Evolutionary conservation across 1,140 invertebrate genomes (phyloP).

Genomic region (Bombus pascuorum): DNA sequence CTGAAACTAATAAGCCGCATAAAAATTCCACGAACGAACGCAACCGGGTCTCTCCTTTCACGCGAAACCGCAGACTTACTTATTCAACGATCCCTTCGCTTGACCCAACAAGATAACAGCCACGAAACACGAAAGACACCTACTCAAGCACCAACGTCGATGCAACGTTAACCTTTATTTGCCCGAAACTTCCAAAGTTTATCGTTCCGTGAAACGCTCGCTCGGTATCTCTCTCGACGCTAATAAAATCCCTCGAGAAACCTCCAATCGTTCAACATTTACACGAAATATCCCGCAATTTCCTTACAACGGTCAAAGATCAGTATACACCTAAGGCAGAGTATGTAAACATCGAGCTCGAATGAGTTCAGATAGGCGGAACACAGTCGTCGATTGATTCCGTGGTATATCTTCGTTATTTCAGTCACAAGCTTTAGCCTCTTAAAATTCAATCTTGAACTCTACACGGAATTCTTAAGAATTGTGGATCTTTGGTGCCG

Average conservation of each 20-base stretch:
- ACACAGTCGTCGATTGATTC: not conserved
- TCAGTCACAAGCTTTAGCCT: no score
- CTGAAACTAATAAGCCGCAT: not conserved
- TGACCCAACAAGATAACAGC: constrained; percentile 18
- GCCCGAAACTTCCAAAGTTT: not conserved
- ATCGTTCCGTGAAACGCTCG: constrained; percentile 15
- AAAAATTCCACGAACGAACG: constrained; percentile 16
- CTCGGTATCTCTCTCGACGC: not conserved
- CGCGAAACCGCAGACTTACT: constrained; percentile 15
- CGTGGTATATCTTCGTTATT: not conserved
- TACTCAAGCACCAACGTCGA: not conserved
- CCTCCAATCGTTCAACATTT: not conserved
- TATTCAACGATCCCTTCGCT: constrained; percentile 26
- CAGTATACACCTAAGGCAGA: not conserved
- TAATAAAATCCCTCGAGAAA: not conserved
- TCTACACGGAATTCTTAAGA: no score
- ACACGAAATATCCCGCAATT: constrained; percentile 2
- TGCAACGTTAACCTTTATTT: constrained; percentile 25
- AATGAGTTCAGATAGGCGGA: not conserved
- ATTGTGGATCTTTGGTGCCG: no score
- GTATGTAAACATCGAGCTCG: not conserved
- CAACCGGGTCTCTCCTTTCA: not conserved
- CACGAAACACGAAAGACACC: constrained; percentile 21
- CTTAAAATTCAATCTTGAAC: no score
- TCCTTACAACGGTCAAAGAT: constrained; percentile 13